Evolutionary conservation across 2,113 vertebrate genomes (phyloP).

Genomic region (Bubo bubo): DNA sequence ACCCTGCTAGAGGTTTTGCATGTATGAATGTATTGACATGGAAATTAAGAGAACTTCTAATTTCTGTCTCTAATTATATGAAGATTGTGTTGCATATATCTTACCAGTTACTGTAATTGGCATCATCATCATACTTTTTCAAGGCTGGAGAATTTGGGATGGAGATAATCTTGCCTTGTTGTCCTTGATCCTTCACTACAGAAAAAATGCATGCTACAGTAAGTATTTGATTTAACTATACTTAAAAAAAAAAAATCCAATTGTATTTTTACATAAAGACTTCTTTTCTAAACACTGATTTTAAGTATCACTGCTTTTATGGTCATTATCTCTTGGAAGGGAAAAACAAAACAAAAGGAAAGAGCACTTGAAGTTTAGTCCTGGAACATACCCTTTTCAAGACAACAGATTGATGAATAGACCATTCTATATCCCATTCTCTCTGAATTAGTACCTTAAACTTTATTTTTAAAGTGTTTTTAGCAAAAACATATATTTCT

Average conservation of each 20-base stretch:
- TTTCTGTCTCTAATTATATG: neutral
- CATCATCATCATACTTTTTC: neutral
- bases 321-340: neutral
- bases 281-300: neutral
- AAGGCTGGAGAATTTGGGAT: neutral
- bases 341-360: neutral
- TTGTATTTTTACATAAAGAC: neutral
- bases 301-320: neutral
- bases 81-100: neutral
- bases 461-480: conserved; percentile 78
- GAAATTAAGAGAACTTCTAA: neutral
- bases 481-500: conserved; percentile 76
- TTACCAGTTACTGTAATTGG: neutral
- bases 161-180: neutral
- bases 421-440: conserved; percentile 77
- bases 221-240: neutral
- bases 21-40: neutral
- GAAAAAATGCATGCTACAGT: neutral
- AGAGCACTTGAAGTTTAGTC: neutral
- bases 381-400: neutral
- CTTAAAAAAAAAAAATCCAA: neutral
- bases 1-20: neutral
- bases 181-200: neutral
- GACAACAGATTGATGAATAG: conserved; percentile 60
- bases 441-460: conserved; percentile 76